A percentile compares a stretch with the other conserved stretches of the same genome.
Conservation (phyloP, 2,113 vertebrate genomes). For the Budorcas taxicolor region DNA sequence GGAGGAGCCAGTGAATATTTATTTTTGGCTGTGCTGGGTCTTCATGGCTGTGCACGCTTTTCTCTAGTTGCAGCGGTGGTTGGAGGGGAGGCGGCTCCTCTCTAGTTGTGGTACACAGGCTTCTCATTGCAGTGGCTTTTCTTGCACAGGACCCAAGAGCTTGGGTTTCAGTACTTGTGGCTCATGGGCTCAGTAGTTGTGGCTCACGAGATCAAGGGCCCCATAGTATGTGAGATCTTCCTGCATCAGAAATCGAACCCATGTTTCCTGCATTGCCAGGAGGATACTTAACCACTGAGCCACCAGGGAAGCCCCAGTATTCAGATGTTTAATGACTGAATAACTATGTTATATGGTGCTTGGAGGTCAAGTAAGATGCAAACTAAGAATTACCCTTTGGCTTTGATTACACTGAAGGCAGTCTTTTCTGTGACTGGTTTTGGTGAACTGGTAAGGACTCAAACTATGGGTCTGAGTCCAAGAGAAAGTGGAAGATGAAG, state of each 20-base stretch:
- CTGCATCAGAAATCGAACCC: not conserved
- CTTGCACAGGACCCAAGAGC: not conserved
- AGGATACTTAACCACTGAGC: not conserved
- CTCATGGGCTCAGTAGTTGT: not conserved
- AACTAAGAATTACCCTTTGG: not conserved
- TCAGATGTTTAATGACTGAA: not conserved
- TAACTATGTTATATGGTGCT: not conserved
- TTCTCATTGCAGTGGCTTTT: not conserved
- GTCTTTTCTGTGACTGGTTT: not conserved
- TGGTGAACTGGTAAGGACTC: not conserved
- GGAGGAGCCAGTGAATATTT: not conserved
- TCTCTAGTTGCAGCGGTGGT: not conserved
- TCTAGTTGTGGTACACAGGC: not conserved
- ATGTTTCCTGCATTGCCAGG: not conserved
- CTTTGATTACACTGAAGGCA: not conserved
- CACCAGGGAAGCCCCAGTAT: not conserved
- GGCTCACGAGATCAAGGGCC: not conserved
- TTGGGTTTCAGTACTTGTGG: not conserved
- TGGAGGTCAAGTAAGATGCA: not conserved
- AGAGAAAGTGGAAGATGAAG: not conserved
- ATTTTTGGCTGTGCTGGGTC: not conserved
- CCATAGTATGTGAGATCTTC: not conserved
- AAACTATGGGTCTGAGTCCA: not conserved
- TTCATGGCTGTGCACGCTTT: not conserved
- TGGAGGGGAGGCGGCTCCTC: not conserved